phyloP scores from a whole-genome alignment of 2,113 vertebrate genomes.

The Regulus satrapa region DNA sequence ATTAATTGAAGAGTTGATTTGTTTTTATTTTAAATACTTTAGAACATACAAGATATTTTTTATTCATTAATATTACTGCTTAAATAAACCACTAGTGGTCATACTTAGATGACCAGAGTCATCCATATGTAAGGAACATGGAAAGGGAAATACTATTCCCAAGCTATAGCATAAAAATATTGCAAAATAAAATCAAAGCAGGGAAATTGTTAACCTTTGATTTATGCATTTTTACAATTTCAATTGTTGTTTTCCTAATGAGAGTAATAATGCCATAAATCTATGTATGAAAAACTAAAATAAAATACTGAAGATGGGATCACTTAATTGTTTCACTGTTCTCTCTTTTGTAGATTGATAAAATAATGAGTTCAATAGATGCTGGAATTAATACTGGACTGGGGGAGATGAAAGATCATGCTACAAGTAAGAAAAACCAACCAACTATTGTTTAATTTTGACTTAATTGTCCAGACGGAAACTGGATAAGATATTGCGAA shows the following conservation, averaged over 20 bases:
- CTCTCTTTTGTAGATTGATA: conserved; percentile 86
- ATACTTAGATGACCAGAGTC: not conserved
- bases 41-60: not conserved
- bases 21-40: not conserved
- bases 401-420: conserved; percentile 77
- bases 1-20: not conserved
- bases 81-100: not conserved
- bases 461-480: not conserved
- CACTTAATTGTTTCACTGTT: not conserved
- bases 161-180: not conserved
- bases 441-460: not conserved
- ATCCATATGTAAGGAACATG: not conserved
- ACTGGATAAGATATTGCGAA: not conserved
- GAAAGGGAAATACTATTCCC: not conserved
- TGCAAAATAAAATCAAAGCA: not conserved
- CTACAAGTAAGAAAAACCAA: conserved; percentile 77
- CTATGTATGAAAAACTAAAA: not conserved
- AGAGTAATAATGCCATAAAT: not conserved
- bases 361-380: conserved; percentile 97
- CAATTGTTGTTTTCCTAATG: not conserved
- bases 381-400: conserved; percentile 88
- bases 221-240: not conserved
- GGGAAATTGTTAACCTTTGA: not conserved
- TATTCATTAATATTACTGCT: not conserved
- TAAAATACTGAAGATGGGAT: not conserved